A percentile compares a stretch with the other conserved stretches of the same genome.
Evolutionary conservation across 2,888 invertebrate genomes (phyloP).

Genomic region (Chydorus sphaericus): DNA sequence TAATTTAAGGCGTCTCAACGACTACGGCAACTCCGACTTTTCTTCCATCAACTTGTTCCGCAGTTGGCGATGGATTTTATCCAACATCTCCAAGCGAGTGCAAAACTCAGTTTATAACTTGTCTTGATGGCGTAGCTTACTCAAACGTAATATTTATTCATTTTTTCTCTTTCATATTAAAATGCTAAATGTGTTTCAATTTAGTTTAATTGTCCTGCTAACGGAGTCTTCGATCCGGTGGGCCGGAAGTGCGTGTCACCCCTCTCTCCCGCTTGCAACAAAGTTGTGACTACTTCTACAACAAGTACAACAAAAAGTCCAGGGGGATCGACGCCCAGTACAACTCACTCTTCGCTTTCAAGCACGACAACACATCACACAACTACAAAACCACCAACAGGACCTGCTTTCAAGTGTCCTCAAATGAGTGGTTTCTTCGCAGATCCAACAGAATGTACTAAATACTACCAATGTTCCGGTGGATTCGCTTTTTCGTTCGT

Average conservation of each 20-base stretch:
- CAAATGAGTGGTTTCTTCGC: background rate
- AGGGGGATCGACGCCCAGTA: background rate
- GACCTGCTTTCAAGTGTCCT: conserved; percentile 3
- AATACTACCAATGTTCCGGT: conserved; percentile 8
- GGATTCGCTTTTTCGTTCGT: background rate
- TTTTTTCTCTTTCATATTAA: background rate
- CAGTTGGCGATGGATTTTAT: background rate
- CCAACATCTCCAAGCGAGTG: background rate
- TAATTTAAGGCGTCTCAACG: background rate
- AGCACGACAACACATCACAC: background rate
- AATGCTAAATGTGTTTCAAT: background rate
- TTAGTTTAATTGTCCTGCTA: background rate
- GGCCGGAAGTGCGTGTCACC: background rate
- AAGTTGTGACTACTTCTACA: background rate
- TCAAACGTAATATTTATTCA: background rate
- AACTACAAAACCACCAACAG: background rate
- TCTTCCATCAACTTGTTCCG: background rate
- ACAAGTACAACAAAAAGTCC: background rate
- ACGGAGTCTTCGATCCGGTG: background rate
- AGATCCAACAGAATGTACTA: conserved; percentile 1
- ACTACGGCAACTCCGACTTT: background rate
- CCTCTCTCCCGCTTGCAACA: background rate
- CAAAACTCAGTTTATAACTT: background rate
- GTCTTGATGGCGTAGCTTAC: background rate
- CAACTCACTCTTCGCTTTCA: background rate